Conservation (phyloP, 2,797 vertebrate species). For the Sternotherus odoratus region DNA sequence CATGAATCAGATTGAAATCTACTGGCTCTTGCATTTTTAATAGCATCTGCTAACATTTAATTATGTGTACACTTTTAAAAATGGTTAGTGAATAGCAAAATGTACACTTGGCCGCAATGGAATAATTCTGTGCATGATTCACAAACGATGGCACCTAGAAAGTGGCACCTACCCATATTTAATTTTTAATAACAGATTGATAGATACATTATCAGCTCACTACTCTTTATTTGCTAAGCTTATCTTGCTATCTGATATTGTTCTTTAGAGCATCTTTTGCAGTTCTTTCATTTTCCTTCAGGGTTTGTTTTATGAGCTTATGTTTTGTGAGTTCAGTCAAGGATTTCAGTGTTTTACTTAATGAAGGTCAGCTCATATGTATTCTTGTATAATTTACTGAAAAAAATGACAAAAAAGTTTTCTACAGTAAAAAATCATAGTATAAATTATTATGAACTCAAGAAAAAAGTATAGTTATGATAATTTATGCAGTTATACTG, state of each 20-base stretch:
- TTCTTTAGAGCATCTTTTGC: slow-evolving; percentile 1
- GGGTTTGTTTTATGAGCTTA: not conserved
- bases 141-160: slow-evolving; percentile 6
- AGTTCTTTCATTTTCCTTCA: slow-evolving; percentile 8
- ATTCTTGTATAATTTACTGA: not conserved
- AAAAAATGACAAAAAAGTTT: not conserved
- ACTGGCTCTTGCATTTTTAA: not conserved
- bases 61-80: not conserved
- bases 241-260: not conserved
- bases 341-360: not conserved
- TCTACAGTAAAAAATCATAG: not conserved
- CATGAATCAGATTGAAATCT: not conserved
- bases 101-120: not conserved
- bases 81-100: slow-evolving; percentile 5
- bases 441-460: not conserved
- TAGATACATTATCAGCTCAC: not conserved
- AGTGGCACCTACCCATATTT: not conserved
- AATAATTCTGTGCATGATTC: slow-evolving; percentile 27
- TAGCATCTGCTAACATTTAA: not conserved
- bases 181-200: slow-evolving; percentile 45
- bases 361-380: not conserved
- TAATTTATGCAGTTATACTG: not conserved
- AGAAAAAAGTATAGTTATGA: not conserved
- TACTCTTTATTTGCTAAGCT: not conserved
- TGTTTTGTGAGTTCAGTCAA: not conserved